Base-by-base conservation (phyloP, 2,113 vertebrate genomes). In the Embiotoca jacksoni region DNA sequence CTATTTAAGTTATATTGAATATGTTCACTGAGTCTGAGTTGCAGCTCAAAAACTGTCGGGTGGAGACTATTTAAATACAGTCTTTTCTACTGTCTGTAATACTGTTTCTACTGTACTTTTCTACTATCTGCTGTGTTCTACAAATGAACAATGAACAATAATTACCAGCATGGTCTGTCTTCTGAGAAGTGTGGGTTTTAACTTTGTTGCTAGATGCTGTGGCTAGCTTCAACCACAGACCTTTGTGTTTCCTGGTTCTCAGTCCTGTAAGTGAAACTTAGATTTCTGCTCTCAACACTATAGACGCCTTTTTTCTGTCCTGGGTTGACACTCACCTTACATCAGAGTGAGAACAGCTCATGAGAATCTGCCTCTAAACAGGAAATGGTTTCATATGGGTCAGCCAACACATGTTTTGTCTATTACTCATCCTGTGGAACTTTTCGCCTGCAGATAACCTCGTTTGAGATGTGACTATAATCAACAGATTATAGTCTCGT, bases 371-470 rank as follows among this genome's bases (percentile, higher is more conserved):
- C 49, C 32, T 16, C 44, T 9, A 6, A 84, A 75, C 80, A 81
- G 78, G 68, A 89, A 84, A 74, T 75, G 80, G 81, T 88, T 80
- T 88, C 33, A 80, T 62, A 72, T 52, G 67, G 80, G 71, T 78
- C 76, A 70, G 49, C 60, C 15, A 4, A 7, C 58, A 14, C 10
- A 60, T 23, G 59, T 46, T n/a, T 56, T 65, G 36, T 67, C n/a
- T 41, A 52, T 3, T 11, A 47, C 14, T 46, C 54, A 68, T 59
- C 23, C 55, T 10, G 23, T 35, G 47, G 11, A 64, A 37, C 35
- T 16, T 35, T 15, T 11, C 33, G 36, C 16, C 1, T 7, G 1
- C 2, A 60, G 1, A 47, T 6, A 47, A 14, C 3, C 1, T 1
- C 66, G 23, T 23, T 23, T 23, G 23, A 23, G 23, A 23, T 23